Evolutionary conservation across 35 echinoderm and acorn worm genomes (phyloP).

Genomic region (Acanthaster planci): DNA sequence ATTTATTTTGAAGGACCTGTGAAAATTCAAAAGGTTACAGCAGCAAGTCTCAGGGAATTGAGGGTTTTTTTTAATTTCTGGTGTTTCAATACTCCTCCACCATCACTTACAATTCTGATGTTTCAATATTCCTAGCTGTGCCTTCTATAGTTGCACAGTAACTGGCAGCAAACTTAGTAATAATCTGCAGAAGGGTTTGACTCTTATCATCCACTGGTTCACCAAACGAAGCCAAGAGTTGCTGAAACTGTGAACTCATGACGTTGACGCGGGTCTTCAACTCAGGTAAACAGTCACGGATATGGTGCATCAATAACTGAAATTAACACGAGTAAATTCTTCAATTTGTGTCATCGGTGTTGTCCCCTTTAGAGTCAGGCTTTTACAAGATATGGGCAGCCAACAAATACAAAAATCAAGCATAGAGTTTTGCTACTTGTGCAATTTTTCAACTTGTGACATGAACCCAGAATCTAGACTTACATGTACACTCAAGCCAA

Average conservation of each 20-base stretch:
- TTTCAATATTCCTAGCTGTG: constrained; percentile 96
- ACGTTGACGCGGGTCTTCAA: constrained; percentile 97
- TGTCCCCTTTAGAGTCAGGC: too few species aligned
- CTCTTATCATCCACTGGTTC: constrained; percentile 95
- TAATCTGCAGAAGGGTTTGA: constrained; percentile 95
- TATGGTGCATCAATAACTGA: constrained; percentile 98
- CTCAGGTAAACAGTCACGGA: constrained; percentile 93
- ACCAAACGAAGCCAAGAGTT: constrained; percentile 88
- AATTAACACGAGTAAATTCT: not conserved
- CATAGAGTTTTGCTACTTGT: not conserved
- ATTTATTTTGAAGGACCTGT: too few species aligned
- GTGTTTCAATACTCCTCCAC: too few species aligned
- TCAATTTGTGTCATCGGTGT: too few species aligned
- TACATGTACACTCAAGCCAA: too few species aligned
- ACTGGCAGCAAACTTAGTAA: constrained; percentile 96
- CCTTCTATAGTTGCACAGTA: constrained; percentile 98
- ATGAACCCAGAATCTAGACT: too few species aligned
- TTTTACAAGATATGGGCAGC: too few species aligned
- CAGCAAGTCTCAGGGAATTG: too few species aligned
- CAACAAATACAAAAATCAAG: not conserved
- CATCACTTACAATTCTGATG: constrained; percentile 90
- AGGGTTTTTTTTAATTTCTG: too few species aligned
- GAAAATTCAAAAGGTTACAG: too few species aligned
- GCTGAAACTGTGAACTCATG: constrained; percentile 91
- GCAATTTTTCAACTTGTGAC: too few species aligned